Base-by-base conservation (phyloP, 1,140 invertebrate genomes). In the Bombus impatiens region DNA sequence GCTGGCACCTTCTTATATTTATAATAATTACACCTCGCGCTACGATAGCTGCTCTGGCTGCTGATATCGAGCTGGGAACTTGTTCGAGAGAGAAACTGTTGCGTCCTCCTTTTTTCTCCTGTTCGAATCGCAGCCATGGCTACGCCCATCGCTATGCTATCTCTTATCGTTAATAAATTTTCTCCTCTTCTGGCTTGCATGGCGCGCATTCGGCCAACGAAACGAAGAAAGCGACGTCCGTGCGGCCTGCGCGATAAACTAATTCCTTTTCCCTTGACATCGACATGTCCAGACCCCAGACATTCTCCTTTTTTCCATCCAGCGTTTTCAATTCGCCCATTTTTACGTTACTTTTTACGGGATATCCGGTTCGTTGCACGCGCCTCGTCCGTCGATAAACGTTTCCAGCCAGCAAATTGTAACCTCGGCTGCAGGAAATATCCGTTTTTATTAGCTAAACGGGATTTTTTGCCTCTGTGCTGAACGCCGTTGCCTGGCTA, bases 21-120 rank as follows among this genome's bases (percentile, higher is more conserved):
- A 90, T 86, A 92, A 92, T 92, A 92, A 92, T 90, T 92, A 87
- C 88, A 91, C 40, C 68, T 74, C 83, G 82, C 71, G 67, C 59
- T n/a, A 22, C 44, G 37, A 53, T 85, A 59, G 35, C 35, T 25
- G 10, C 53, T 32, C 57, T 42, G 12, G 1, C 13, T 13, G 47
- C 59, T 35, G 42, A 80, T 85, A 78, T 79, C 65, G 37, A 68
- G 44, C 18, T 22, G 15, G 2, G 32, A 47, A 10, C n/a, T 47
- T 47, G 57, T 18, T 77, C 12, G 10, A 57, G 53, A 59, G 44
- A 37, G 35, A 72, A 59, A 35, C 35, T 74, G 68, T 25, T 28
- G 6, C 32, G 6, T 62, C 6, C 35, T 9, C 22, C 15, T 9
- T 82, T 86, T 76, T 80, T 59, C 32, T 81, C 42, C 81, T 80